Conservation (phyloP, 2,113 vertebrate species). For the Rissa tridactyla region DNA sequence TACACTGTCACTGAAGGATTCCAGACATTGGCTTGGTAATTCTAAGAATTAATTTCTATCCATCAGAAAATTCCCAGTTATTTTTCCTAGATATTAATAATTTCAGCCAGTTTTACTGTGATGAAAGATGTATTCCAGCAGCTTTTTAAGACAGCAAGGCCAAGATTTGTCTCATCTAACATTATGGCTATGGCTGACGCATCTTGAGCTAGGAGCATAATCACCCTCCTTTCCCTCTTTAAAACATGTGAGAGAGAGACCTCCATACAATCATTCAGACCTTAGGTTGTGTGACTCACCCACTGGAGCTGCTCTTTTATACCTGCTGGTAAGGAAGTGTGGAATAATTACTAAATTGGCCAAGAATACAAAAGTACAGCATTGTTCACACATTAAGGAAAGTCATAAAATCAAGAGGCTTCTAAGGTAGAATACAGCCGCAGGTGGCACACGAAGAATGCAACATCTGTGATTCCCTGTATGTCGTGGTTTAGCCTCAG, state of each 20-base stretch:
- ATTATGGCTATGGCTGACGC: background rate
- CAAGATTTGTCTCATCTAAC: background rate
- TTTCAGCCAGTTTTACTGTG: background rate
- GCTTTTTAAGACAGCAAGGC: background rate
- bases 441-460: too few relatives aligned
- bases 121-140: background rate
- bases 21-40: background rate
- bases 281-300: fast-evolving
- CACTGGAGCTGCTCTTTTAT: background rate
- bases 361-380: too few relatives aligned
- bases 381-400: too few relatives aligned
- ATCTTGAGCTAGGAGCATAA: background rate
- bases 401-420: too few relatives aligned
- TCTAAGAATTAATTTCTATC: background rate
- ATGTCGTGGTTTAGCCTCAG: too few relatives aligned
- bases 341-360: too few relatives aligned
- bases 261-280: background rate
- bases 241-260: background rate
- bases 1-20: background rate
- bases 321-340: background rate
- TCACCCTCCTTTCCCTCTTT: background rate
- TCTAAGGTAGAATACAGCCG: too few relatives aligned
- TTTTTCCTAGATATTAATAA: background rate
- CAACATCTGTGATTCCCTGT: too few relatives aligned
- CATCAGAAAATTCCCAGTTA: background rate